Evolutionary conservation across 2,888 invertebrate genomes (phyloP).

Genomic region (Lordiphosa andalusiaca): DNA sequence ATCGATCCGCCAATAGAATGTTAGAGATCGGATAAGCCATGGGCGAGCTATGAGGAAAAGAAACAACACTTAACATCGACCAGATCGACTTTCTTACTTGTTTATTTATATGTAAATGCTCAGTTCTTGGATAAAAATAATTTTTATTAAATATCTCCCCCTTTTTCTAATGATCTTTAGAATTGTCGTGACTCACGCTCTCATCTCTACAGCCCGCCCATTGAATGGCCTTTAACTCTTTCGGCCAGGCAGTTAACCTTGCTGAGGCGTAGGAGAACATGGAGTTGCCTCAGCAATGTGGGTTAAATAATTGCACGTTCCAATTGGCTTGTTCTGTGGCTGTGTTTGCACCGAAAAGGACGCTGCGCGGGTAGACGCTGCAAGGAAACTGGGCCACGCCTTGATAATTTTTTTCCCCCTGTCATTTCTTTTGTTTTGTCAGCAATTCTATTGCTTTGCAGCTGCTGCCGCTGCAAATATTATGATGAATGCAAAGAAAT

Average conservation of each 20-base stretch:
- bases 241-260: conserved; percentile 21
- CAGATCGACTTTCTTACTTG: too few relatives aligned
- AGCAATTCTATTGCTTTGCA: conserved; percentile 20
- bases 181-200: background rate
- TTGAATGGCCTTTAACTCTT: conserved; percentile 9
- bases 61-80: too few relatives aligned
- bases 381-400: conserved; percentile 6
- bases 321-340: conserved; percentile 24
- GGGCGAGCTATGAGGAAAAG: too few relatives aligned
- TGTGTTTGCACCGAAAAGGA: conserved; percentile 1
- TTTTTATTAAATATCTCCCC: too few relatives aligned
- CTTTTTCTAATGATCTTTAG: too few relatives aligned
- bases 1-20: too few relatives aligned
- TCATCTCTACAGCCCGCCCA: background rate
- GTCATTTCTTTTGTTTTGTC: conserved; percentile 34
- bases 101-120: too few relatives aligned
- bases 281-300: conserved; percentile 16
- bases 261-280: background rate
- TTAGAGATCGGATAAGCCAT: too few relatives aligned
- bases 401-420: conserved; percentile 15
- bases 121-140: too few relatives aligned
- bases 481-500: conserved; percentile 26
- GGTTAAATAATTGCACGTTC: conserved; percentile 25
- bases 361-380: background rate
- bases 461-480: conserved; percentile 34